A percentile compares a stretch with the other conserved stretches of the same genome.
These are phyloP conservation scores for Aromia moschata DNA, from an alignment of 2,888 invertebrate genomes.

Conservation along the genomic window DNA sequence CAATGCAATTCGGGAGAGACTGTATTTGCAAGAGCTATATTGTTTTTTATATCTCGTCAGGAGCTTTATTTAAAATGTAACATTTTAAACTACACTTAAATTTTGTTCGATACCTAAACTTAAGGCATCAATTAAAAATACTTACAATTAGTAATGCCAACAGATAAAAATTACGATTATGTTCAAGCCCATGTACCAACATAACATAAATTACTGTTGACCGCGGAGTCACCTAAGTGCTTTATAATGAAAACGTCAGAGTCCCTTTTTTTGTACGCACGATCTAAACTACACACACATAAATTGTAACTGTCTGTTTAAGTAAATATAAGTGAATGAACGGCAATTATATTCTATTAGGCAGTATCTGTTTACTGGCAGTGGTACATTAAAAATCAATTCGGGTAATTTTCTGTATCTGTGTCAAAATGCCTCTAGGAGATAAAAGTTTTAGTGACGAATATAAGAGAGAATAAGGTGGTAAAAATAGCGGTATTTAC, in stretches of 20 bases:
- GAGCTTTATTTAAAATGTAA: too few species aligned
- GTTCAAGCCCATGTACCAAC: background rate
- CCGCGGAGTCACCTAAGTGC: background rate
- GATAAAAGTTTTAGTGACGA: conserved; percentile 4
- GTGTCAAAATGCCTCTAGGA: background rate
- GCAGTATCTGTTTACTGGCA: conserved; percentile 6
- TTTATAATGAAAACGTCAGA: conserved; percentile 1
- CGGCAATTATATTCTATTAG: conserved; percentile 6
- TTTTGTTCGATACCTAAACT: too few species aligned
- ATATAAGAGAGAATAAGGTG: too few species aligned
- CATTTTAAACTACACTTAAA: too few species aligned
- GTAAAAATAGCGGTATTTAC: too few species aligned
- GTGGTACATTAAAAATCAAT: conserved; percentile 21
- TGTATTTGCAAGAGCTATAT: too few species aligned
- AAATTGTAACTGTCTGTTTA: conserved; percentile 9
- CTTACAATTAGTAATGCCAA: background rate
- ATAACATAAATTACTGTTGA: background rate
- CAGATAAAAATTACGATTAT: background rate
- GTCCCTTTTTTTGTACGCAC: background rate
- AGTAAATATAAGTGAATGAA: background rate
- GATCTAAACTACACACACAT: conserved; percentile 1
- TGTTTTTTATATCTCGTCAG: too few species aligned
- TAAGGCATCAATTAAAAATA: background rate
- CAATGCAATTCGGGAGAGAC: too few species aligned
- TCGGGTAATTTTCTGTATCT: conserved; percentile 1